phyloP scores from a whole-genome alignment of 1,140 invertebrate species.

The Ostrea edulis region DNA sequence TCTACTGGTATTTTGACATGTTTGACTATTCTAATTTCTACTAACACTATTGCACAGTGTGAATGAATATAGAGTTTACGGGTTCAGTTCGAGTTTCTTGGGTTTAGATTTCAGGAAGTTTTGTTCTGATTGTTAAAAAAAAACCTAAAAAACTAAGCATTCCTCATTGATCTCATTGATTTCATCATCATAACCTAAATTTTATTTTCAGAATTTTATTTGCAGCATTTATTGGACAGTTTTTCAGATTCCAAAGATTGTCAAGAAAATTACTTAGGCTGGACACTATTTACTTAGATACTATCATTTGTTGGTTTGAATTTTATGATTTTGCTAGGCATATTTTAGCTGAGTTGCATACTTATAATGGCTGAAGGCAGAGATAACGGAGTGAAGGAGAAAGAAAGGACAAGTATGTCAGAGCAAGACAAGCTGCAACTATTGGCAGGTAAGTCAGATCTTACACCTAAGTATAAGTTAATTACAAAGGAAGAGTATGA shows the following conservation, averaged over 20 bases:
- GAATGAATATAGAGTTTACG: not conserved
- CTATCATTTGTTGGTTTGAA: not conserved
- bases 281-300: too few species aligned
- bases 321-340: not conserved
- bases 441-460: not conserved
- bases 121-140: too few species aligned
- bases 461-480: not conserved
- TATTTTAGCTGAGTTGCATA: not conserved
- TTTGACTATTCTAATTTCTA: not conserved
- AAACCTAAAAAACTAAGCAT: not conserved
- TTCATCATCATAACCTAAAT: not conserved
- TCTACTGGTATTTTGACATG: not conserved
- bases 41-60: not conserved
- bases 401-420: not conserved
- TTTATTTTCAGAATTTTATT: not conserved
- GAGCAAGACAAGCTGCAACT: not conserved
- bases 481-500: constrained; percentile 37
- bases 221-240: not conserved
- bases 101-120: not conserved
- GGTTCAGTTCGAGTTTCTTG: not conserved
- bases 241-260: not conserved
- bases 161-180: not conserved
- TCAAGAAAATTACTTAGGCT: not conserved
- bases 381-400: not conserved
- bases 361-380: not conserved